Conservation (phyloP, 1,140 invertebrate species). For the Laodelphax striatellus region DNA sequence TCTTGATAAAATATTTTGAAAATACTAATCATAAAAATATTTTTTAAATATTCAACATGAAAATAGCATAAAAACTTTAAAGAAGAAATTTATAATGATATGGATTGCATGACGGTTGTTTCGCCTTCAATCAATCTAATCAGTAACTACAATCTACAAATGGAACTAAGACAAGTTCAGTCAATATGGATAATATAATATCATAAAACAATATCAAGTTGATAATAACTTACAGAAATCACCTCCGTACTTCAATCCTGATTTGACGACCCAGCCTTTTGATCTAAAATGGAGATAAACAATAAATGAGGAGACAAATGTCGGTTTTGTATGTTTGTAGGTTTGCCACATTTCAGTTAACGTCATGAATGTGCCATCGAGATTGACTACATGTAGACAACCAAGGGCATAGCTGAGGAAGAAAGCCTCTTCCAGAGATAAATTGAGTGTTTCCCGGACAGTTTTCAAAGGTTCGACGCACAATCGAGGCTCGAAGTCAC, state of each 20-base stretch:
- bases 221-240: slow-evolving; percentile 66
- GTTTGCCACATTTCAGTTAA: slow-evolving; percentile 47
- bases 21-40: no score
- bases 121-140: no score
- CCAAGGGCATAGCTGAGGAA: slow-evolving; percentile 63
- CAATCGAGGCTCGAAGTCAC: slow-evolving; percentile 3
- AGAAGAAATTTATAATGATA: no score
- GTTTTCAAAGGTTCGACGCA: slow-evolving; percentile 21
- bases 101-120: no score
- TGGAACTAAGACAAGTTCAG: no score
- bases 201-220: no score
- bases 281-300: slow-evolving; percentile 77
- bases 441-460: slow-evolving; percentile 46
- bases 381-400: slow-evolving; percentile 51
- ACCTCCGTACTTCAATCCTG: slow-evolving; percentile 78
- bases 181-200: no score
- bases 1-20: no score
- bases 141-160: no score
- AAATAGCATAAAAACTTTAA: no score
- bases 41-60: no score
- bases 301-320: slow-evolving; percentile 63
- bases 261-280: slow-evolving; percentile 82
- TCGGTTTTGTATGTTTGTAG: slow-evolving; percentile 44
- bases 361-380: slow-evolving; percentile 39
- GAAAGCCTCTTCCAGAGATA: slow-evolving; percentile 66